These are phyloP conservation scores for Edolisoma coerulescens DNA, from an alignment of 2,113 vertebrate species.

Conservation along the genomic window DNA sequence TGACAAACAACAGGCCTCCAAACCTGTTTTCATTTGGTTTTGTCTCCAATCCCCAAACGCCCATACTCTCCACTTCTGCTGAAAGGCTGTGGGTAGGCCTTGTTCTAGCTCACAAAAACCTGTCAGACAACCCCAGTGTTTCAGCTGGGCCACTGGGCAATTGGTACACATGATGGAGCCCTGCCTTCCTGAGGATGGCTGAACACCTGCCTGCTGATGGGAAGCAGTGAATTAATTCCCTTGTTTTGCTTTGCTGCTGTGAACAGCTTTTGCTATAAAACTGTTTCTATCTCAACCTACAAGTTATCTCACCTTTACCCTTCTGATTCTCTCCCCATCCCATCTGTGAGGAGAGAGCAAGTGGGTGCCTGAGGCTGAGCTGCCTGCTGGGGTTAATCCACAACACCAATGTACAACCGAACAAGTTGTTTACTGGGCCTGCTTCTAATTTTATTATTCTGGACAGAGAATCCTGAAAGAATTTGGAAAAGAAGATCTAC, in stretches of 20 bases:
- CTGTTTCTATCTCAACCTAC: background rate
- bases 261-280: background rate
- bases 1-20: background rate
- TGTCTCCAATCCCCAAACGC: background rate
- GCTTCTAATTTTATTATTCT: background rate
- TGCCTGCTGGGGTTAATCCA: background rate
- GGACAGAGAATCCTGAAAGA: background rate
- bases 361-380: background rate
- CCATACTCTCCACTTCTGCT: background rate
- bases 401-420: background rate
- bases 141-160: background rate
- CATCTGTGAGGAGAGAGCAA: background rate
- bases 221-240: background rate
- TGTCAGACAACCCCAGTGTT: background rate
- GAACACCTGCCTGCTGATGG: background rate
- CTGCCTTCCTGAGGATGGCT: background rate
- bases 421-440: accelerated
- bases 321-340: background rate
- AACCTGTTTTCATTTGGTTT: background rate
- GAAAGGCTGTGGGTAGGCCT: background rate
- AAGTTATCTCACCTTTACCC: background rate
- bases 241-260: background rate
- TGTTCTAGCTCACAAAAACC: background rate
- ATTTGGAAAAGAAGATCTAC: background rate
- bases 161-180: accelerated